Evolutionary conservation across 1,140 invertebrate species (phyloP).

Genomic region (Ladona fulva): DNA sequence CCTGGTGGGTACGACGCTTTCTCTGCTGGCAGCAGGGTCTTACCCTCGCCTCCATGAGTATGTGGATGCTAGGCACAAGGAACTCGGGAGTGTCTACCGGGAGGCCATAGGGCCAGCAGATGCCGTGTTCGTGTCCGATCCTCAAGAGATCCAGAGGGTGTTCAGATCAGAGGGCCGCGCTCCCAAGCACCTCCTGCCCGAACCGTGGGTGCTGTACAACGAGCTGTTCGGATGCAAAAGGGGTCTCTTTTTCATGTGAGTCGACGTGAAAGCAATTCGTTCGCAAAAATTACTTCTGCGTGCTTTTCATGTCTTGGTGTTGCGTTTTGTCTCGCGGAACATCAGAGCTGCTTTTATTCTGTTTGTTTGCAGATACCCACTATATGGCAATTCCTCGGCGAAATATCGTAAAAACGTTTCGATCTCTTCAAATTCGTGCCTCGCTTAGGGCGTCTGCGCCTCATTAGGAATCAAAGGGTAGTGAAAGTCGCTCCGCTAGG

Average conservation of each 20-base stretch:
- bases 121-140: conserved; percentile 61
- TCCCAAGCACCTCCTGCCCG: conserved; percentile 68
- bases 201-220: conserved; percentile 74
- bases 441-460: too few relatives aligned
- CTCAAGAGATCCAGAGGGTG: conserved; percentile 55
- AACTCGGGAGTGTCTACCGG: conserved; percentile 64
- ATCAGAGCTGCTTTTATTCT: too few relatives aligned
- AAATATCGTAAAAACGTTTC: too few relatives aligned
- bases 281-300: too few relatives aligned
- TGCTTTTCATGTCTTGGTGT: too few relatives aligned
- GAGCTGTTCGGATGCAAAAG: conserved; percentile 54
- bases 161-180: conserved; percentile 68
- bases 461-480: too few relatives aligned
- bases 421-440: too few relatives aligned
- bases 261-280: conserved; percentile 19
- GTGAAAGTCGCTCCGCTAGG: too few relatives aligned
- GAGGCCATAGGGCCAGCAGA: conserved; percentile 57
- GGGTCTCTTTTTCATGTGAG: conserved; percentile 80
- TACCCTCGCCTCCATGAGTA: conserved; percentile 56
- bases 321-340: too few relatives aligned
- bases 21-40: conserved; percentile 42
- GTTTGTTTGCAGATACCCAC: too few relatives aligned
- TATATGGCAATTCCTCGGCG: too few relatives aligned
- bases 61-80: conserved; percentile 56
- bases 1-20: conserved; percentile 44